These are phyloP conservation scores for Octodonta nipae DNA, from an alignment of 2,888 invertebrate species.

Conservation along the genomic window DNA sequence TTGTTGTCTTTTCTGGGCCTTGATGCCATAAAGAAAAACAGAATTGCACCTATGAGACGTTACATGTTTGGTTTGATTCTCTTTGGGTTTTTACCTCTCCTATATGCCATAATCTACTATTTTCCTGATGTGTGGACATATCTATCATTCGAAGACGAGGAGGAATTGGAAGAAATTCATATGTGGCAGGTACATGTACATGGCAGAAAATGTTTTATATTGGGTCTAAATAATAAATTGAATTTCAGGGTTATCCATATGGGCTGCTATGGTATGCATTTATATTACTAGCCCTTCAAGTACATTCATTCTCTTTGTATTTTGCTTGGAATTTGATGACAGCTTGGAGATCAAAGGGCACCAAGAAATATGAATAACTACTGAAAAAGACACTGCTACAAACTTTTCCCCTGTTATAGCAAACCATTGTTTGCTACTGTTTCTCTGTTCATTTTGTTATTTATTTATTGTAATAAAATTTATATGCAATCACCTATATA, in stretches of 20 bases:
- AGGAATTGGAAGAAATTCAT: conserved; percentile 44
- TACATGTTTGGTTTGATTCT: conserved; percentile 68
- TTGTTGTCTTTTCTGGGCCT: conserved; percentile 73
- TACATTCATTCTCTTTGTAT: conserved; percentile 74
- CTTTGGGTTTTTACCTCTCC: conserved; percentile 68
- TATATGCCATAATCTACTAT: conserved; percentile 72
- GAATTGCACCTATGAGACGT: conserved; percentile 57
- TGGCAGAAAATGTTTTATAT: neutral
- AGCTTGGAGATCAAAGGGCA: conserved; percentile 70
- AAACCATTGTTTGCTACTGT: conserved; percentile 1
- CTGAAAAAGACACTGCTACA: conserved; percentile 3
- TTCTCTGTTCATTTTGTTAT: no score
- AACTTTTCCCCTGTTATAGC: no score
- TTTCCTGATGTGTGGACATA: conserved; percentile 74
- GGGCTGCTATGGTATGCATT: conserved; percentile 88
- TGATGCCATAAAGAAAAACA: conserved; percentile 75
- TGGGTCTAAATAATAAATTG: no score
- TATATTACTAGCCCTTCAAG: conserved; percentile 72
- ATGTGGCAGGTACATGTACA: conserved; percentile 74
- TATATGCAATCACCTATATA: no score
- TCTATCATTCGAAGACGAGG: conserved; percentile 51
- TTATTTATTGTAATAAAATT: no score
- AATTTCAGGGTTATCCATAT: conserved; percentile 76
- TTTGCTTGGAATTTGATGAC: conserved; percentile 70
- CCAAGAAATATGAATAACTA: conserved; percentile 55